Evolutionary conservation across 2,113 vertebrate species (phyloP), one percentile per base, ranked within the genome.

Genomic region (Neotragus moschatus): DNA sequence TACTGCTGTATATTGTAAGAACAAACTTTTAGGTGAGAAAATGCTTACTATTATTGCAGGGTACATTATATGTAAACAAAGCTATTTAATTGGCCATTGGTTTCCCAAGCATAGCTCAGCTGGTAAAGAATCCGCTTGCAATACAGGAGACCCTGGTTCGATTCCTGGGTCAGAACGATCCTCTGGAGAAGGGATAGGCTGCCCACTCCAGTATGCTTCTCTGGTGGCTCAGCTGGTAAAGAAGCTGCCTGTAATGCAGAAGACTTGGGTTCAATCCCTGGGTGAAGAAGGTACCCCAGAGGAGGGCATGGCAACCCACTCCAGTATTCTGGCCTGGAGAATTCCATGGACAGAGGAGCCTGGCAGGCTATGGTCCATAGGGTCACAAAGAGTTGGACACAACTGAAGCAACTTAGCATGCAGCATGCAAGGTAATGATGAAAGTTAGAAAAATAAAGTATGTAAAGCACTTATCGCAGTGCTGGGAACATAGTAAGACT

Each of bases 41-140:
- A 30, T 79, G 25, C 77, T 75, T 81, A 26, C 45, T 79, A 58
- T 91, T 56, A 88, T 15, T 49, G 0, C 21, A 82, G 19, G 49
- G 77, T 13, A 58, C 5, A 39, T 53, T 91, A 60, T 56, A 53
- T 61, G 84, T 91, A 82, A 90, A 84, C 61, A 91, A 88, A 90
- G 56, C 17, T 70, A 39, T 63, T 93, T 73, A 82, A 51, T 58
- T 91, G 66, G 19, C 10, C 23, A 51, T 4, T 47, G n/a, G 70
- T 73, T 23, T 73, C 66, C 19, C n/a, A 70, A 25, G 39, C 12
- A 39, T 75, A 43, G 23, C 23, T 43, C 70, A 75, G 23, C 23
- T 75, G 23, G 70, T 43, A 75, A 43, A 75, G 23, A 75, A 43
- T 26, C 23, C 0, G 3, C 70, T 43, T 75, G 39, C 70, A 26